These are phyloP conservation scores for Timema cristinae DNA, from an alignment of 2,888 invertebrate genomes.

Conservation along the genomic window DNA sequence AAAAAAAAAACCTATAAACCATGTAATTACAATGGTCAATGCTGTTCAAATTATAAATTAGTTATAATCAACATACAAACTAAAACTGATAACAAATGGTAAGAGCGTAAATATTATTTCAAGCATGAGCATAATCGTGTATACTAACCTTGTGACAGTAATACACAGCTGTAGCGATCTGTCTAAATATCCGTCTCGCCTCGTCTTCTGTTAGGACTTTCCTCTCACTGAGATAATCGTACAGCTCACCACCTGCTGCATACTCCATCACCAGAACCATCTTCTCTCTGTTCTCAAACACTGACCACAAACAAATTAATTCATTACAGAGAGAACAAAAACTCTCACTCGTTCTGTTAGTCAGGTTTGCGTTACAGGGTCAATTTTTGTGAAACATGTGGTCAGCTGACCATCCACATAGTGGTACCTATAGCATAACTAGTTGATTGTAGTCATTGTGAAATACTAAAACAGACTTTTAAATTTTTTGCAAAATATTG, in stretches of 20 bases:
- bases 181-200: slow-evolving; percentile 91
- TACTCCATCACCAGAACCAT: slow-evolving; percentile 99
- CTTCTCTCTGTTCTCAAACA: slow-evolving; percentile 99
- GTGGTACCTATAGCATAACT: too few species aligned
- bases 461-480: too few species aligned
- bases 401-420: too few species aligned
- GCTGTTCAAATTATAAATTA: not conserved
- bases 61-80: not conserved
- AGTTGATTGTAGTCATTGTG: too few species aligned
- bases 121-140: not conserved
- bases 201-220: slow-evolving; percentile 89
- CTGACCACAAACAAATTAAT: slow-evolving; percentile 48
- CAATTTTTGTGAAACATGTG: too few species aligned
- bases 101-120: not conserved
- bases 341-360: not conserved
- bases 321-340: not conserved
- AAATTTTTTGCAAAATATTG: too few species aligned
- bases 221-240: slow-evolving; percentile 90
- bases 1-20: not conserved
- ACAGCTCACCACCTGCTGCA: slow-evolving; percentile 96
- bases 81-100: not conserved
- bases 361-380: not conserved
- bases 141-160: slow-evolving; percentile 83
- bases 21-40: not conserved
- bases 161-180: slow-evolving; percentile 93